Conservation (phyloP, 2,888 invertebrate genomes). For the Heliconius charithonia region DNA sequence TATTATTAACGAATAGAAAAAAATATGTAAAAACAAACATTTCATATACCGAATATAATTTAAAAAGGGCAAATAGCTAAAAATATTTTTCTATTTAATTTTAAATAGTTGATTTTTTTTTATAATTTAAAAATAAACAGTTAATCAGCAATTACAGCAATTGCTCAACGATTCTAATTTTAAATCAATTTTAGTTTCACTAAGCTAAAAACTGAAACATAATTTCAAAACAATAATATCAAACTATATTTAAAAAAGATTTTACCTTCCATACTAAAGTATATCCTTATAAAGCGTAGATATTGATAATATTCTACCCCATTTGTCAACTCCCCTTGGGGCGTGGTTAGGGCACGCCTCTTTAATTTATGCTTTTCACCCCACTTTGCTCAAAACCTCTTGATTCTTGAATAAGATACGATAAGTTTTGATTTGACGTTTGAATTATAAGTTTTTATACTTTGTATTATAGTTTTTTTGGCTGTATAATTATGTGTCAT, state of each 20-base stretch:
- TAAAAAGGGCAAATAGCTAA: too few relatives aligned
- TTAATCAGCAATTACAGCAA: background rate
- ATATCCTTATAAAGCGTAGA: constrained; percentile 11
- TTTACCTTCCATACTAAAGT: background rate
- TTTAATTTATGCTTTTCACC: constrained; percentile 48
- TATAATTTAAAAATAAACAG: too few relatives aligned
- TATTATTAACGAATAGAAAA: too few relatives aligned
- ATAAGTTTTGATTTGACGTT: constrained; percentile 18
- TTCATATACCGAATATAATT: too few relatives aligned
- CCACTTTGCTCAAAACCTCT: constrained; percentile 35
- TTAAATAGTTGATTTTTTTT: too few relatives aligned
- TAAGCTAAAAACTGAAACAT: background rate
- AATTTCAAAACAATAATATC: background rate
- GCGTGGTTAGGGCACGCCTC: constrained; percentile 52
- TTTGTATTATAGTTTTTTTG: background rate
- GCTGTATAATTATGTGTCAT: background rate
- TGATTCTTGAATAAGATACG: constrained; percentile 16
- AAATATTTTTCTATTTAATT: too few relatives aligned
- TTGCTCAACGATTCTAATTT: background rate
- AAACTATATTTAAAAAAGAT: background rate
- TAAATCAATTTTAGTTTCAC: background rate
- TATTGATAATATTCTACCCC: constrained; percentile 33
- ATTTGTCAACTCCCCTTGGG: constrained; percentile 41
- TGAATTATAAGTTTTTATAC: background rate
- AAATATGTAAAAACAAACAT: too few relatives aligned